Percentiles rank a stretch among this genome's conserved stretches.
These are phyloP conservation scores for Etia nguti DNA, from an alignment of 2,113 vertebrate species.

Conservation along the genomic window DNA sequence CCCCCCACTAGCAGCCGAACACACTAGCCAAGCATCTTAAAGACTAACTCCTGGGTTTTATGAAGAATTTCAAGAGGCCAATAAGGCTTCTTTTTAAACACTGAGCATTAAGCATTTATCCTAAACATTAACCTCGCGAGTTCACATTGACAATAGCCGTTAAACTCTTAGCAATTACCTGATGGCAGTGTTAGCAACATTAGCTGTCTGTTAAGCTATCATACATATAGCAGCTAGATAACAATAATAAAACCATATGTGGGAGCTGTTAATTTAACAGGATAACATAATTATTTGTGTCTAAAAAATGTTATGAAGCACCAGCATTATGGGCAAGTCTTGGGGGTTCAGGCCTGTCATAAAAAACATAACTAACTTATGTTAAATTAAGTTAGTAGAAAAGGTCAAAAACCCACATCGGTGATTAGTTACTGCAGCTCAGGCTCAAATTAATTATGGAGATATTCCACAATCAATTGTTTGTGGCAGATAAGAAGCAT, in stretches of 20 bases:
- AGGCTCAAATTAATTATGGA: neutral
- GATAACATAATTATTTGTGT: neutral
- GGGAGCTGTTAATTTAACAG: neutral
- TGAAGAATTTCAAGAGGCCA: neutral
- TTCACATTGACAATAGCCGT: neutral
- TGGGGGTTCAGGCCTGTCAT: neutral
- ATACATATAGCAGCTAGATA: neutral
- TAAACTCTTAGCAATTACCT: neutral
- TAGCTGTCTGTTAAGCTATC: neutral
- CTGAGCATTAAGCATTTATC: neutral
- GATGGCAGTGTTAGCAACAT: neutral
- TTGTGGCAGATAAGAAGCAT: neutral
- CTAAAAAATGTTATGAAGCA: accelerated
- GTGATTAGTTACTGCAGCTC: neutral
- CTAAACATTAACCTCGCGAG: neutral
- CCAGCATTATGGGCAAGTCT: neutral
- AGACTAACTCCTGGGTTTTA: neutral
- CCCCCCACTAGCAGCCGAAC: neutral
- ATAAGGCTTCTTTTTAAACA: neutral
- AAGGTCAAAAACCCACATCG: accelerated
- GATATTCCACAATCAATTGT: neutral
- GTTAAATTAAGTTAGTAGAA: neutral
- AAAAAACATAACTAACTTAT: neutral
- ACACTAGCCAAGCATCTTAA: neutral
- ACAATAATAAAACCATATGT: neutral